phyloP scores from a whole-genome alignment of 2,797 vertebrate genomes.

The Characodon lateralis region DNA sequence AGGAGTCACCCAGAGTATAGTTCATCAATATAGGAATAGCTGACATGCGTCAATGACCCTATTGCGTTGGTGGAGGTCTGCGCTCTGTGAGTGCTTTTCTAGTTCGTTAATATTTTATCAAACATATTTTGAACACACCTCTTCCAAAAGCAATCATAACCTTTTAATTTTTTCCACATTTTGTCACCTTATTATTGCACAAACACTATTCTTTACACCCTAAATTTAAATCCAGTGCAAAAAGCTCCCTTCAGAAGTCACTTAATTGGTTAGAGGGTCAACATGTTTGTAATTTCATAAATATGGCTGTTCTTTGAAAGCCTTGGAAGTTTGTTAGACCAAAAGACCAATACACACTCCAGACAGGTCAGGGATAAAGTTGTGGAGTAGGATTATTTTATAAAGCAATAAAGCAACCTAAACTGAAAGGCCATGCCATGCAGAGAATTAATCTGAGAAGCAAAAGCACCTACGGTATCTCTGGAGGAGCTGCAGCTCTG shows the following conservation, averaged over 20 bases:
- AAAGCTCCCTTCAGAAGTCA: neutral
- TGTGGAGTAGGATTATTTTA: neutral
- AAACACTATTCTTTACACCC: neutral
- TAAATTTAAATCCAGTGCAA: neutral
- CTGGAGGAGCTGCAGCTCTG: neutral
- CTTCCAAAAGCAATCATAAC: neutral
- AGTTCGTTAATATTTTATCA: too few species aligned
- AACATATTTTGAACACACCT: slow-evolving; percentile 2
- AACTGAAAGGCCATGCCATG: too few species aligned
- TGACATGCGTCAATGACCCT: too few species aligned
- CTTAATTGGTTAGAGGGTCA: neutral
- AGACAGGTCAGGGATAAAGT: neutral
- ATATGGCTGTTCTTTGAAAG: neutral
- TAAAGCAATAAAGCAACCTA: neutral
- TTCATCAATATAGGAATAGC: too few species aligned
- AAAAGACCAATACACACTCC: neutral
- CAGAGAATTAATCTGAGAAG: neutral
- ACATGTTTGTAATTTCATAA: neutral
- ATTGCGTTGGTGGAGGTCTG: too few species aligned
- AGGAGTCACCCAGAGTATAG: too few species aligned
- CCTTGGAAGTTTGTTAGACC: neutral
- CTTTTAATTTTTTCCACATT: neutral
- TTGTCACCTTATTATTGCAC: neutral
- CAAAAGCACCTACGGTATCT: neutral
- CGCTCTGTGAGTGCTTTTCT: too few species aligned